phyloP scores from a whole-genome alignment of 2,888 invertebrate species.

The Lasioglossum morio region DNA sequence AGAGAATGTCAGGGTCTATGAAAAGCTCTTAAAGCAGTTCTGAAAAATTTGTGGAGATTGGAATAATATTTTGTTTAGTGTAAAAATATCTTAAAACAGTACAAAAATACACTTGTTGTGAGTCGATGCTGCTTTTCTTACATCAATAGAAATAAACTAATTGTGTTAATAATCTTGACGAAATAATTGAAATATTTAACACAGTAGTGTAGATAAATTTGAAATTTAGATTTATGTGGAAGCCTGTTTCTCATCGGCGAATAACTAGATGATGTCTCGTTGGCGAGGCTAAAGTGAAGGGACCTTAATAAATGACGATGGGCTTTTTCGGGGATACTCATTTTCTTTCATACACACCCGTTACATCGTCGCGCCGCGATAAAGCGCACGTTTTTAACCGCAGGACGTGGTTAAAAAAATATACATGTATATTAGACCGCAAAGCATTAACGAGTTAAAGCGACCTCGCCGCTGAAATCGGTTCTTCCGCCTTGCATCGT shows the following conservation, averaged over 20 bases:
- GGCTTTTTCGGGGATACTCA: neutral
- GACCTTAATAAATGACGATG: neutral
- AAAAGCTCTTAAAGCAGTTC: neutral
- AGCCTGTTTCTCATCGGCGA: neutral
- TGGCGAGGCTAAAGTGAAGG: neutral
- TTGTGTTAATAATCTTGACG: no score
- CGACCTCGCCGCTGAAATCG: slow-evolving; percentile 14
- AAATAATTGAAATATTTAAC: no score
- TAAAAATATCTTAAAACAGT: no score
- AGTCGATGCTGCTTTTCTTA: no score
- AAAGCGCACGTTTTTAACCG: slow-evolving; percentile 37
- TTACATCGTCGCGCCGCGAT: slow-evolving; percentile 19
- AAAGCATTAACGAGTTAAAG: slow-evolving; percentile 25
- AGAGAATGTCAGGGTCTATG: neutral
- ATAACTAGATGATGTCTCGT: neutral
- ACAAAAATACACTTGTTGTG: no score
- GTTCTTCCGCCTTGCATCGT: neutral
- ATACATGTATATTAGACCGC: slow-evolving; percentile 26
- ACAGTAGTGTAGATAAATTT: no score
- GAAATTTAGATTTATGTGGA: no score
- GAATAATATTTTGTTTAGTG: neutral
- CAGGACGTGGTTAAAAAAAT: slow-evolving; percentile 13
- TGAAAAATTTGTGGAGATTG: neutral
- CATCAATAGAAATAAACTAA: no score
- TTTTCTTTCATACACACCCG: neutral